A percentile compares a stretch with the other conserved stretches of the same genome.
phyloP scores from a whole-genome alignment of 2,113 vertebrate genomes.

The Cephalopholis sonnerati region DNA sequence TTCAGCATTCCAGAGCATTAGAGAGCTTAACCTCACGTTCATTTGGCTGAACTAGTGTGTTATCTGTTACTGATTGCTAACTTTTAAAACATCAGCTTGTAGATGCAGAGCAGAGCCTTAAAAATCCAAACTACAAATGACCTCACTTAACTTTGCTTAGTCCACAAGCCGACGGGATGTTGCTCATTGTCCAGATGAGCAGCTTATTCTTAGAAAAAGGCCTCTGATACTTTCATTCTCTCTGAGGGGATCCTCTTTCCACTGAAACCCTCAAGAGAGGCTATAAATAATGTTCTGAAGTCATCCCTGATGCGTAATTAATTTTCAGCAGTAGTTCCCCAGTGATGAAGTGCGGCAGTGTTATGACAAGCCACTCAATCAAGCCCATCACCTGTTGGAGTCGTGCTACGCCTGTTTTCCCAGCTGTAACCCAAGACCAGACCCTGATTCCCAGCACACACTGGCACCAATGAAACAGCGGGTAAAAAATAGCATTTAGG shows the following conservation, averaged over 20 bases:
- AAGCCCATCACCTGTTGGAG: conserved; percentile 79
- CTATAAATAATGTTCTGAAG: conserved; percentile 81
- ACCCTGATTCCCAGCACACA: conserved; percentile 39
- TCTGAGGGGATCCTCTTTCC: conserved; percentile 65
- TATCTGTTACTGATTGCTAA: conserved; percentile 51
- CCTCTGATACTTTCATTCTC: conserved; percentile 50
- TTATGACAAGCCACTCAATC: conserved; percentile 75
- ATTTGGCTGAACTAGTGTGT: conserved; percentile 29
- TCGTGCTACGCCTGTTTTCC: conserved; percentile 69
- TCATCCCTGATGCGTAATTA: conserved; percentile 78
- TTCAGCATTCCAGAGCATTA: conserved; percentile 50
- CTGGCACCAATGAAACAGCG: conserved; percentile 41
- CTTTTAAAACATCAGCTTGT: conserved; percentile 35
- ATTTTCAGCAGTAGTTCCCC: conserved; percentile 70
- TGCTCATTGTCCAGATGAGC: conserved; percentile 15
- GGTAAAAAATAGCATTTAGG: conserved; percentile 46
- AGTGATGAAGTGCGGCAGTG: conserved; percentile 47
- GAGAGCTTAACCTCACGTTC: conserved; percentile 31
- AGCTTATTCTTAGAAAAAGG: conserved; percentile 34
- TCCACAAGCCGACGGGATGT: conserved; percentile 7
- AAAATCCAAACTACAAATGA: conserved; percentile 48
- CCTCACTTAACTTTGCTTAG: conserved; percentile 43
- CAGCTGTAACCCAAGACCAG: conserved; percentile 71
- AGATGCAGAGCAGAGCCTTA: conserved; percentile 39
- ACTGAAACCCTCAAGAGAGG: conserved; percentile 25